Conservation (phyloP, 1,140 invertebrate species). For the Teleogryllus occipitalis region DNA sequence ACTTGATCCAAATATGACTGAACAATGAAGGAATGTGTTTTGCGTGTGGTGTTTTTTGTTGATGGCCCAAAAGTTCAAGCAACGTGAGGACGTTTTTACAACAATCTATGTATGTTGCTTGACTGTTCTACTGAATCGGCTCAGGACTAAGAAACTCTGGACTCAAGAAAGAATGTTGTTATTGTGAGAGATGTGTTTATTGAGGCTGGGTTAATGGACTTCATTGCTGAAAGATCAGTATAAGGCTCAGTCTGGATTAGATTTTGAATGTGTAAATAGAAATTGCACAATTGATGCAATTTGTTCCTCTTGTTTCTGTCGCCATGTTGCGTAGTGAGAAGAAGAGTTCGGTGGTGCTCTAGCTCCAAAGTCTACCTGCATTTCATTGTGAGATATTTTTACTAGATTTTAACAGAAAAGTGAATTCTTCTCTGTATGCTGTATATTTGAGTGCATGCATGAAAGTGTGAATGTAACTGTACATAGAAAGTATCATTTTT, state of each 20-base stretch:
- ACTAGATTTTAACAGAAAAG: neutral
- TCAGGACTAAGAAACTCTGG: neutral
- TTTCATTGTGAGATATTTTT: constrained; percentile 2
- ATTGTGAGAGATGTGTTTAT: too few relatives aligned
- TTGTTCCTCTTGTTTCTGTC: neutral
- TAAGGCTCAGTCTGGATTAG: neutral
- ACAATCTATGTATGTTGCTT: neutral
- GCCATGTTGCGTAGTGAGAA: constrained; percentile 3
- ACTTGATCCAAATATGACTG: neutral
- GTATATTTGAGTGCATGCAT: constrained; percentile 4
- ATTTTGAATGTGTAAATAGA: neutral
- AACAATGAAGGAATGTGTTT: neutral
- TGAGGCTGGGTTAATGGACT: too few relatives aligned
- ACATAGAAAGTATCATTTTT: neutral
- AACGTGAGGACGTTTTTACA: neutral
- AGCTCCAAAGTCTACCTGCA: neutral
- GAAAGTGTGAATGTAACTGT: neutral
- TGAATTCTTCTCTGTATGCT: neutral
- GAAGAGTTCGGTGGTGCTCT: neutral
- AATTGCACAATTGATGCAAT: neutral
- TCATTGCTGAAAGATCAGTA: too few relatives aligned
- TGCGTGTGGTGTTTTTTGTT: neutral
- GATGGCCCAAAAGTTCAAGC: neutral
- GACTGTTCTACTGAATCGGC: neutral
- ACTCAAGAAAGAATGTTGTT: too few relatives aligned